Conservation (phyloP, 2,888 invertebrate species). For the Clivina fossor region DNA sequence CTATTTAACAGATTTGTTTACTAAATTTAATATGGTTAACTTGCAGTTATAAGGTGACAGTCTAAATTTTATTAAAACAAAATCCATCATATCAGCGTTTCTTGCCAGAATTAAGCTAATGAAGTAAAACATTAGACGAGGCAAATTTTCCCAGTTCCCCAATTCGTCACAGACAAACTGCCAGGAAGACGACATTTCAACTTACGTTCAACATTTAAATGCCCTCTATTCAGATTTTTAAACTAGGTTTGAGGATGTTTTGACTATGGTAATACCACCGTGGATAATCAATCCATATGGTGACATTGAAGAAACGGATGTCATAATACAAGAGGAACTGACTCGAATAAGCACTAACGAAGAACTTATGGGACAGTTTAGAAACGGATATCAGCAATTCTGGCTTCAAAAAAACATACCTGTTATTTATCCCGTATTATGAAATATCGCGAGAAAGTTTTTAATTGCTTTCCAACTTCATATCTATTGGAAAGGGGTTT, state of each 20-base stretch:
- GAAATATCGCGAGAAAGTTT: slow-evolving; percentile 40
- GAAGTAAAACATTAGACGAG: slow-evolving; percentile 43
- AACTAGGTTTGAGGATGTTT: slow-evolving; percentile 43
- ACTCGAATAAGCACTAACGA: slow-evolving; percentile 40
- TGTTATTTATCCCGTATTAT: slow-evolving; percentile 40
- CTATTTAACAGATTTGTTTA: slow-evolving; percentile 36
- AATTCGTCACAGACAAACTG: slow-evolving; percentile 40
- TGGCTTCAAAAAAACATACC: slow-evolving; percentile 39
- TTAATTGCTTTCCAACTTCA: slow-evolving; percentile 40
- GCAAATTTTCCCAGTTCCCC: slow-evolving; percentile 43
- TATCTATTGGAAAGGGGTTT: slow-evolving; percentile 40
- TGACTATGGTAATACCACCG: slow-evolving; percentile 41
- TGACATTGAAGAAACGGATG: slow-evolving; percentile 39
- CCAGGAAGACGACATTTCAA: slow-evolving; percentile 38
- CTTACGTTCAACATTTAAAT: slow-evolving; percentile 44
- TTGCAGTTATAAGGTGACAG: slow-evolving; percentile 43
- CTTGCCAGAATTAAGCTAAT: slow-evolving; percentile 42
- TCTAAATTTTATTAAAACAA: slow-evolving; percentile 43
- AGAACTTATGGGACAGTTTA: slow-evolving; percentile 42
- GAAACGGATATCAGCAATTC: slow-evolving; percentile 41
- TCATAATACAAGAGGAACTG: slow-evolving; percentile 41
- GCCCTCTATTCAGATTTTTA: slow-evolving; percentile 41
- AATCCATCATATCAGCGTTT: slow-evolving; percentile 42
- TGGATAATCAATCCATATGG: slow-evolving; percentile 41
- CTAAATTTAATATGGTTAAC: slow-evolving; percentile 36